Conservation (phyloP, 2,113 vertebrate genomes). For the Micromys minutus region DNA sequence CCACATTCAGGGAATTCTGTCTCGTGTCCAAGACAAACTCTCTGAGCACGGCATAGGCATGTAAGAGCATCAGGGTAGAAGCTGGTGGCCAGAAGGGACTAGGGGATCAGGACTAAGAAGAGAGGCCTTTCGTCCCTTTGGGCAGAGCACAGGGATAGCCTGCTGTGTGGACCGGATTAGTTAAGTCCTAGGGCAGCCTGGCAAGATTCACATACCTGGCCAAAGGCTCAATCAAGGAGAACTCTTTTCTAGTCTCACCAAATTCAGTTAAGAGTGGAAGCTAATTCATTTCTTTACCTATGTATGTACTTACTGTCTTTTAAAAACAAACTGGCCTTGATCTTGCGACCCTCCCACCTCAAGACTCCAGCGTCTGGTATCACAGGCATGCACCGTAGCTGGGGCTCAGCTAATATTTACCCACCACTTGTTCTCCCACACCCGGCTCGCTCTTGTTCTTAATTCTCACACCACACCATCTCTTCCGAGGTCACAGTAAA, state of each 20-base stretch:
- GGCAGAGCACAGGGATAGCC: not conserved
- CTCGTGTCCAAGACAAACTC: not conserved
- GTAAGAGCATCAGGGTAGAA: not conserved
- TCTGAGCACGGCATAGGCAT: not conserved
- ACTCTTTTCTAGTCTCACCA: not conserved
- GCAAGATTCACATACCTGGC: not conserved
- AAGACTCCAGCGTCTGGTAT: not conserved
- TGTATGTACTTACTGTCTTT: not conserved
- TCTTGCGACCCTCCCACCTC: not conserved
- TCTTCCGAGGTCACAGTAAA: not conserved
- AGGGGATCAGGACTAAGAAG: not conserved
- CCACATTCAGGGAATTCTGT: not conserved
- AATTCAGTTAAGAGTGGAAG: not conserved
- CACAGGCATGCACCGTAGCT: not conserved
- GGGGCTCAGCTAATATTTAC: not conserved
- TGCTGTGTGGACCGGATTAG: not conserved
- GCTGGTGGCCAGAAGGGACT: not conserved
- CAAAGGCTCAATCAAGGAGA: not conserved
- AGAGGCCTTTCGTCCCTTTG: not conserved
- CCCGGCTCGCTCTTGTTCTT: not conserved
- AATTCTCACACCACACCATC: not conserved
- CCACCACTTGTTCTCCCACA: not conserved
- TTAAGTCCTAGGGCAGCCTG: not conserved
- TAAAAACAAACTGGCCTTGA: not conserved
- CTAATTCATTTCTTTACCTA: not conserved